Evolutionary conservation across 1,140 invertebrate genomes (phyloP).

Genomic region (Tribolium castaneum): DNA sequence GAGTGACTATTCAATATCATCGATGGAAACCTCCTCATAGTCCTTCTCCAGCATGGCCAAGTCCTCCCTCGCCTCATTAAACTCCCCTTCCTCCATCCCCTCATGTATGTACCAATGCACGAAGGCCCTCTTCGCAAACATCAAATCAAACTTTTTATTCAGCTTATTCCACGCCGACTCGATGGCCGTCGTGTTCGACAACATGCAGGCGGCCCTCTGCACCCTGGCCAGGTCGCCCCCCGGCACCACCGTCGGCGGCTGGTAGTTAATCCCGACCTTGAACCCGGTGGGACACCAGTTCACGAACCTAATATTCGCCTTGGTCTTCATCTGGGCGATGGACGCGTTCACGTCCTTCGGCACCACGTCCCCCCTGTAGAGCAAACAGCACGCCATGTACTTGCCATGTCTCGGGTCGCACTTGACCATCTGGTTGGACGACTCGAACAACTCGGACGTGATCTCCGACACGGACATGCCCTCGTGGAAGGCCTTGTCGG

Average conservation of each 20-base stretch:
- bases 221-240: constrained; percentile 76
- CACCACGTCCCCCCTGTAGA: constrained; percentile 74
- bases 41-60: constrained; percentile 85
- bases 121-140: constrained; percentile 82
- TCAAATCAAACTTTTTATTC: constrained; percentile 85
- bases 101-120: constrained; percentile 84
- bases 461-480: constrained; percentile 78
- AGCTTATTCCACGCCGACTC: constrained; percentile 76
- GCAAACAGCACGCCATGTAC: constrained; percentile 80
- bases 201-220: constrained; percentile 76
- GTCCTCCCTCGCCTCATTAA: constrained; percentile 87
- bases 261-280: constrained; percentile 79
- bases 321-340: constrained; percentile 85
- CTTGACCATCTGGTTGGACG: constrained; percentile 77
- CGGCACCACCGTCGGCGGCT: constrained; percentile 79
- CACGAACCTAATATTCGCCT: constrained; percentile 75
- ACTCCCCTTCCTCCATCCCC: constrained; percentile 85
- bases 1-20: neutral
- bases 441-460: constrained; percentile 73
- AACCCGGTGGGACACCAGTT: constrained; percentile 80
- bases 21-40: constrained; percentile 70
- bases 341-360: constrained; percentile 76
- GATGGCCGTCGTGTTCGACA: constrained; percentile 76
- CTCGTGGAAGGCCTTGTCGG: constrained; percentile 76
- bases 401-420: constrained; percentile 75